These are phyloP conservation scores for Crax fasciolata DNA, from an alignment of 2,797 vertebrate genomes.

Conservation along the genomic window DNA sequence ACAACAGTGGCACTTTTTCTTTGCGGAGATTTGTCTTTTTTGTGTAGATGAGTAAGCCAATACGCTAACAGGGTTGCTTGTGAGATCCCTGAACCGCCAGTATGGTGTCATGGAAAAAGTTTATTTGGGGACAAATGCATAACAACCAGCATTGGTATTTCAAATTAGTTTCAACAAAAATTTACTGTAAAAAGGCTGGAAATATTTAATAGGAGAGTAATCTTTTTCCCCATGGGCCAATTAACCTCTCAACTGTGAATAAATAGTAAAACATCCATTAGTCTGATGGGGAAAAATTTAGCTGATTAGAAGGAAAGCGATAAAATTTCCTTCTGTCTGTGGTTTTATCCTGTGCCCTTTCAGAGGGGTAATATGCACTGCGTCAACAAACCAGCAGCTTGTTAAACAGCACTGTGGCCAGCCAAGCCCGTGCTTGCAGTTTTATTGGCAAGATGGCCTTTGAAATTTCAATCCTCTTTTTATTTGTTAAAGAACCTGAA, in stretches of 20 bases:
- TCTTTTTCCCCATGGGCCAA: not conserved
- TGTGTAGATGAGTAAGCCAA: not conserved
- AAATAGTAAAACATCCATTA: not conserved
- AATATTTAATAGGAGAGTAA: not conserved
- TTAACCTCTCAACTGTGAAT: slow-evolving; percentile 2
- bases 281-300: not conserved
- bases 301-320: not conserved
- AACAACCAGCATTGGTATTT: not conserved
- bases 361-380: rapidly evolving
- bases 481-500: not conserved
- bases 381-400: not conserved
- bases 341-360: not conserved
- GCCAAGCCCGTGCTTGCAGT: not conserved
- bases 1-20: not conserved
- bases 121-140: not conserved
- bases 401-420: not conserved
- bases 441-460: not conserved
- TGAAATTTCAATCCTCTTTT: not conserved
- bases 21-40: not conserved
- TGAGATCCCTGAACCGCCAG: not conserved
- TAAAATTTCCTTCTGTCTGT: not conserved
- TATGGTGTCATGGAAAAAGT: not conserved
- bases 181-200: not conserved
- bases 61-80: not conserved
- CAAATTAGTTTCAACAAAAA: not conserved